phyloP scores from a whole-genome alignment of 1,140 invertebrate species.

The Teleopsis dalmanni region DNA sequence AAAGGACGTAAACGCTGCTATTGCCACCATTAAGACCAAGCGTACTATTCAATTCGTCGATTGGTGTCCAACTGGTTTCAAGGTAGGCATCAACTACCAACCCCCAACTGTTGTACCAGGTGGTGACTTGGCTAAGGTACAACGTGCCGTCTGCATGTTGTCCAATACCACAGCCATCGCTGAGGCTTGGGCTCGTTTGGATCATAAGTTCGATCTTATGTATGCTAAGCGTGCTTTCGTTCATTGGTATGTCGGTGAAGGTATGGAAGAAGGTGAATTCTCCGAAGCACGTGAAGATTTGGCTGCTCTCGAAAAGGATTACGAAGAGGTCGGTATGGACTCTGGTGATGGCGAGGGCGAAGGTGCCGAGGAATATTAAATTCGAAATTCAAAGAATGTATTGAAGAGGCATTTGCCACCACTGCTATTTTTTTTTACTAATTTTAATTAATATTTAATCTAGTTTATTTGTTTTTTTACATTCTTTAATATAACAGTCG shows the following conservation, averaged over 20 bases:
- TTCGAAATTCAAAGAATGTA: conserved; percentile 4
- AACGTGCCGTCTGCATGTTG: conserved; percentile 79
- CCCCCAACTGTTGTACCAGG: conserved; percentile 73
- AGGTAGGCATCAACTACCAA: conserved; percentile 75
- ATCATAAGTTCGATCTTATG: conserved; percentile 79
- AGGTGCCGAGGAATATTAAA: conserved; percentile 45
- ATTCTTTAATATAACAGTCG: conserved; percentile 4
- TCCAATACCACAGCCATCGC: conserved; percentile 81
- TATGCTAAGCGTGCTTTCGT: conserved; percentile 68
- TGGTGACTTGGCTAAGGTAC: conserved; percentile 76
- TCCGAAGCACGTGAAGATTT: conserved; percentile 78
- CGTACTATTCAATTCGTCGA: conserved; percentile 75
- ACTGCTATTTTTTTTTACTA: conserved; percentile 7
- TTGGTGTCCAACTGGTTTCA: conserved; percentile 77
- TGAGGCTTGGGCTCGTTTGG: conserved; percentile 74
- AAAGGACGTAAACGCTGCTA: conserved; percentile 83
- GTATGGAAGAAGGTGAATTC: conserved; percentile 77
- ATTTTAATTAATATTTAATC: conserved; percentile 5
- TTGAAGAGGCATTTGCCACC: conserved; percentile 13
- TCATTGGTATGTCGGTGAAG: conserved; percentile 71
- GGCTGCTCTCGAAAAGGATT: conserved; percentile 70
- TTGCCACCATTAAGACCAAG: conserved; percentile 85
- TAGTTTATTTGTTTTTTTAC: too few relatives aligned
- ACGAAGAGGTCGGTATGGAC: conserved; percentile 56
- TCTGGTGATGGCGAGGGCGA: conserved; percentile 56